A percentile compares a stretch with the other conserved stretches of the same genome.
Conservation (phyloP, 2,888 invertebrate genomes). For the Acronicta alni region DNA sequence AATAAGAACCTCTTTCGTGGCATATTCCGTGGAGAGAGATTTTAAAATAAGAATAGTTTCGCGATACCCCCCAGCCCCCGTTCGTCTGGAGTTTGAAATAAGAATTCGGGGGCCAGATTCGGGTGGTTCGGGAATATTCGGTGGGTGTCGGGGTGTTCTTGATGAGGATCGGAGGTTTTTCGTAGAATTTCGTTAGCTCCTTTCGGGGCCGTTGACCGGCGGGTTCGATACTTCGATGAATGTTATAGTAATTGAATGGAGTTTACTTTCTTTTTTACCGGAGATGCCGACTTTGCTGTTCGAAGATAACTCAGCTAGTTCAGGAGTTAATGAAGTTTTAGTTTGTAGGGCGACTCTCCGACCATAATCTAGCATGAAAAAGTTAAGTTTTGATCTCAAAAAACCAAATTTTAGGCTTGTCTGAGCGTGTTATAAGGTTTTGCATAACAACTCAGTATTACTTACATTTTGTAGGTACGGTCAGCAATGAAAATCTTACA, state of each 20-base stretch:
- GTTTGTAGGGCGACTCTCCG: conserved; percentile 53
- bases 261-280: conserved; percentile 59
- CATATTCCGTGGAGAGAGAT: conserved; percentile 89
- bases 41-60: conserved; percentile 90
- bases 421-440: conserved; percentile 9
- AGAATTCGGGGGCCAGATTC: conserved; percentile 87
- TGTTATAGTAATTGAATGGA: conserved; percentile 83
- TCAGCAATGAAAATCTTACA: too few relatives aligned
- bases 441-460: neutral
- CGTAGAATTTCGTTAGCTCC: conserved; percentile 86
- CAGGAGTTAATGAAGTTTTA: conserved; percentile 66
- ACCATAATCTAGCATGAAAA: conserved; percentile 26
- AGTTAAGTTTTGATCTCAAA: conserved; percentile 48
- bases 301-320: conserved; percentile 51
- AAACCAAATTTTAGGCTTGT: conserved; percentile 23
- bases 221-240: conserved; percentile 84
- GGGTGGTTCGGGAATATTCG: conserved; percentile 83
- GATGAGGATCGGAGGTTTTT: conserved; percentile 88
- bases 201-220: conserved; percentile 81
- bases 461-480: too few relatives aligned
- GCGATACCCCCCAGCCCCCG: conserved; percentile 79
- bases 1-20: conserved; percentile 88
- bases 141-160: conserved; percentile 83
- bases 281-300: conserved; percentile 39
- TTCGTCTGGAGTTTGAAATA: conserved; percentile 88